Percentiles rank a stretch among this genome's conserved stretches.
Conservation (phyloP, 2,113 vertebrate species). For the Gallinago paraguaiae region DNA sequence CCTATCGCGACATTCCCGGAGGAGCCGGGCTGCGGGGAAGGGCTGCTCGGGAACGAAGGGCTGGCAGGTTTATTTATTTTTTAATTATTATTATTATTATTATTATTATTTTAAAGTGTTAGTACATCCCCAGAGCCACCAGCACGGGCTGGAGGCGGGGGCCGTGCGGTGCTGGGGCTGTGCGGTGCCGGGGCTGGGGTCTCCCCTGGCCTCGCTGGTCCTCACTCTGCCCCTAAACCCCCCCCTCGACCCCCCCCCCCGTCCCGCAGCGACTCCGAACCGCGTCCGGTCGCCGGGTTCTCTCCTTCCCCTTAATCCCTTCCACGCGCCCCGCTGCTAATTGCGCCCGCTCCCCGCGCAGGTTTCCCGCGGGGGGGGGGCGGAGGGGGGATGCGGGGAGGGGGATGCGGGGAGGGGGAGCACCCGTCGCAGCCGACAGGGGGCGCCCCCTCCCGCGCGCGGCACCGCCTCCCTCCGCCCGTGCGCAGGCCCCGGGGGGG, state of each 20-base stretch:
- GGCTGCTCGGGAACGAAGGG: not conserved
- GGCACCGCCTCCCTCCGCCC: not conserved
- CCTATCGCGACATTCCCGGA: not conserved
- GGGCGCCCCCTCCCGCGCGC: constrained; percentile 64
- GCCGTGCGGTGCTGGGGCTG: not conserved
- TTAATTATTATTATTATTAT: no score
- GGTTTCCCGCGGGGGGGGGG: not conserved
- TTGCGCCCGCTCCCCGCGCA: not conserved
- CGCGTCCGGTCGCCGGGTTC: not conserved
- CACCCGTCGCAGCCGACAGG: constrained; percentile 72
- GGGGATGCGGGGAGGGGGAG: not conserved
- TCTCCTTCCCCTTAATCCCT: not conserved
- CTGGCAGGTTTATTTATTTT: not conserved
- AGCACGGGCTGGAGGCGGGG: not conserved
- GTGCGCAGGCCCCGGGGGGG: constrained; percentile 50
- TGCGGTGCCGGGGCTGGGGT: not conserved
- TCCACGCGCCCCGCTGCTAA: not conserved
- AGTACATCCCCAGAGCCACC: not conserved
- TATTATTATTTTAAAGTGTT: no score
- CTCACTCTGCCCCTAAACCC: not conserved
- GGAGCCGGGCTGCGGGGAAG: not conserved
- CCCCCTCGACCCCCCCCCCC: no score
- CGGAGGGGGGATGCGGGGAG: not conserved
- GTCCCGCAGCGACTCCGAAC: not conserved
- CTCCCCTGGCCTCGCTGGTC: not conserved